These are phyloP conservation scores for roundworm (Caenorhabditis elegans) DNA, from an alignment of 1,140 invertebrate species.

Conservation along the genomic window DNA sequence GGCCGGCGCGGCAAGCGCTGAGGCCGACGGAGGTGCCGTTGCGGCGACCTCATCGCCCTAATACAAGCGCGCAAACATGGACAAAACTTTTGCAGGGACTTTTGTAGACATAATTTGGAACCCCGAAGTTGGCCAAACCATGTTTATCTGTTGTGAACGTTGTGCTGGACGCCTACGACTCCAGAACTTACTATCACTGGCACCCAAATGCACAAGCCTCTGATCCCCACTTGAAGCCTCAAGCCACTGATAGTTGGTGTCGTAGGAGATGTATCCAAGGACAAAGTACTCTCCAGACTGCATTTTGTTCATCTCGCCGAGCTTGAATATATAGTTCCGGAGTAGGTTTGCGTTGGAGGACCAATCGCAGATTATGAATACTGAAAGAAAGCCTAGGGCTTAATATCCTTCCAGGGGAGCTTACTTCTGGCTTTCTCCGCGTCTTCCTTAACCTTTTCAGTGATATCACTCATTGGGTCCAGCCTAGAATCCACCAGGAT, in stretches of 20 bases:
- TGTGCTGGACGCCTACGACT: too few species aligned
- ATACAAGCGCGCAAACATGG: too few species aligned
- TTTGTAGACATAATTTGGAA: too few species aligned
- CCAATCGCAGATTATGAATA: slow-evolving; percentile 22
- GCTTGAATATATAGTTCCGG: not conserved
- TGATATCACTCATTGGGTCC: not conserved
- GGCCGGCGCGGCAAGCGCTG: too few species aligned
- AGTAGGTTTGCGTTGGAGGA: not conserved
- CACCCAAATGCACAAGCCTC: not conserved
- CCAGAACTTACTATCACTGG: not conserved
- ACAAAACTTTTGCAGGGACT: too few species aligned
- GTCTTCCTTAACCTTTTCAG: not conserved
- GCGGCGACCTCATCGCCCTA: too few species aligned
- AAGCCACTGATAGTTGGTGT: not conserved
- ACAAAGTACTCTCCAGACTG: slow-evolving; percentile 25
- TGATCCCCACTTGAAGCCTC: not conserved
- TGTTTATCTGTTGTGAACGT: too few species aligned
- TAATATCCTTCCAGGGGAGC: not conserved
- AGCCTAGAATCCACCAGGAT: not conserved
- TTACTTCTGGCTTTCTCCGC: slow-evolving; percentile 9
- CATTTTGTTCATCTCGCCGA: not conserved
- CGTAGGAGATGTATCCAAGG: not conserved
- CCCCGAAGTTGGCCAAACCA: too few species aligned
- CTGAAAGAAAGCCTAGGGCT: not conserved
- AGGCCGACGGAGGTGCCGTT: too few species aligned